Conservation (phyloP, 2,888 invertebrate genomes). For the Scaeva pyrastri region DNA sequence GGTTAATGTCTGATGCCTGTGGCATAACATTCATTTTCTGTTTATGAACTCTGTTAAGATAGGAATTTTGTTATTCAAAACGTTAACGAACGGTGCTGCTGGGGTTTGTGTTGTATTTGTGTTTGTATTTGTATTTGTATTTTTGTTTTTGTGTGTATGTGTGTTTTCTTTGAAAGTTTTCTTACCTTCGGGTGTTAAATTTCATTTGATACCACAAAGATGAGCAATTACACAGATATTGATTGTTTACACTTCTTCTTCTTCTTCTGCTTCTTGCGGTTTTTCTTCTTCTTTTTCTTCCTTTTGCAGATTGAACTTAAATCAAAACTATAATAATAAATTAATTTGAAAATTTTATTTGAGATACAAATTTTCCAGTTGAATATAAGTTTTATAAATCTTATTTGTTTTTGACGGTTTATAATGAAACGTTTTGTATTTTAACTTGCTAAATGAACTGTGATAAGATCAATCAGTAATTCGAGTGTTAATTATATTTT, state of each 20-base stretch:
- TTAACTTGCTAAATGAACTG: too few relatives aligned
- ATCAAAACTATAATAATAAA: not conserved
- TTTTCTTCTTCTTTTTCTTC: too few relatives aligned
- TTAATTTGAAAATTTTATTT: too few relatives aligned
- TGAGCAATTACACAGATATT: constrained; percentile 8
- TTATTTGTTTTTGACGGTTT: too few relatives aligned
- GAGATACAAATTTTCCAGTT: too few relatives aligned
- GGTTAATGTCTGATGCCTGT: constrained; percentile 26
- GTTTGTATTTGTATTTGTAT: not conserved
- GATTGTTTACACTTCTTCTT: constrained; percentile 3
- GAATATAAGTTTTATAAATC: too few relatives aligned
- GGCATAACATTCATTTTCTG: constrained; percentile 24
- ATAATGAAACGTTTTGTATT: too few relatives aligned
- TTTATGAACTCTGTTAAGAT: constrained; percentile 6
- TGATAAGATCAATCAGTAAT: too few relatives aligned
- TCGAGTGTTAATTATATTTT: too few relatives aligned
- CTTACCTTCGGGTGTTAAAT: constrained; percentile 11
- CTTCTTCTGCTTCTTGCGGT: too few relatives aligned
- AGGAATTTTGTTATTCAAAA: not conserved
- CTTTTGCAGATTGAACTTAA: not conserved
- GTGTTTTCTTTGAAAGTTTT: constrained; percentile 1
- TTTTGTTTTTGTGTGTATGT: not conserved
- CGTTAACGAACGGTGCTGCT: too few relatives aligned
- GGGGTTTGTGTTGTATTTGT: too few relatives aligned
- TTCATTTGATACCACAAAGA: constrained; percentile 17